Percentiles rank a stretch among this genome's conserved stretches.
phyloP scores from a whole-genome alignment of 1,140 invertebrate genomes.

The Streblospio benedicti region DNA sequence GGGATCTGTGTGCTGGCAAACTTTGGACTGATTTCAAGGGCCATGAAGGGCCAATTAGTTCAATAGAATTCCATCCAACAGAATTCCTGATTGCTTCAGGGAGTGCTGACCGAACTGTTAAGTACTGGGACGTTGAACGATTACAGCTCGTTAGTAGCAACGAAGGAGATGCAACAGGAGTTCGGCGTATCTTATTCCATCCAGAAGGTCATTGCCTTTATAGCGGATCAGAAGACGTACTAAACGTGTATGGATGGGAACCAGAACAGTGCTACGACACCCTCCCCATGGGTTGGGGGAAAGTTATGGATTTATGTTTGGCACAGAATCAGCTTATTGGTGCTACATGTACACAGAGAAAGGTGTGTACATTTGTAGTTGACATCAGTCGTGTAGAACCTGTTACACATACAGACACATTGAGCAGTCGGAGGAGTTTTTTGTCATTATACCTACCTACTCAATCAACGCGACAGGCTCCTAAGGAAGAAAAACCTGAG shows the following conservation, averaged over 20 bases:
- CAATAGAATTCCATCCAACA: constrained; percentile 92
- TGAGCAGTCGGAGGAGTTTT: too few species aligned
- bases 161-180: constrained; percentile 56
- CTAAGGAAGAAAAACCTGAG: too few species aligned
- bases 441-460: too few species aligned
- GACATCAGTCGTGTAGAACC: not conserved
- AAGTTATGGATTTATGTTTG: constrained; percentile 77
- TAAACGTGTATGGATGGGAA: constrained; percentile 93
- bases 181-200: constrained; percentile 65
- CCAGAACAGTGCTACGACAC: constrained; percentile 74
- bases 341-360: too few species aligned
- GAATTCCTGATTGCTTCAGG: constrained; percentile 86
- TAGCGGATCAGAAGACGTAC: constrained; percentile 70
- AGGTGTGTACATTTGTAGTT: too few species aligned
- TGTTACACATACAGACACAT: too few species aligned
- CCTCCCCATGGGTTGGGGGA: constrained; percentile 75
- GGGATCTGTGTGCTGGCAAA: constrained; percentile 83
- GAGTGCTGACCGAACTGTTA: constrained; percentile 61
- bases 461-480: too few species aligned
- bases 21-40: constrained; percentile 77
- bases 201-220: constrained; percentile 81
- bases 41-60: constrained; percentile 72
- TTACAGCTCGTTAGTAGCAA: constrained; percentile 74
- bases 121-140: constrained; percentile 88
- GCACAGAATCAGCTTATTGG: constrained; percentile 37